Conservation (phyloP, 1,140 invertebrate species). For the Diploscapter pachys region DNA sequence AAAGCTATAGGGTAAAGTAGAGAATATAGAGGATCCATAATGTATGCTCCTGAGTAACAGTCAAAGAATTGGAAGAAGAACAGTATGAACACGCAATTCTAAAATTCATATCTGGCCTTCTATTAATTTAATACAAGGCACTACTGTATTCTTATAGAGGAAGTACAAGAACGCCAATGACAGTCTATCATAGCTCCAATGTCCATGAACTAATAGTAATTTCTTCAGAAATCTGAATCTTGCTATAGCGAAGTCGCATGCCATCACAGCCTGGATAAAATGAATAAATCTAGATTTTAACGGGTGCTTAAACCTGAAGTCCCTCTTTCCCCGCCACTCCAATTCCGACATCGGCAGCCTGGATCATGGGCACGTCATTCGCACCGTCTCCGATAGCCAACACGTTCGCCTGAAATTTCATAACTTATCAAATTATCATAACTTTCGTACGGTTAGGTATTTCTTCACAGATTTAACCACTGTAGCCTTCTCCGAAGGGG, state of each 20-base stretch:
- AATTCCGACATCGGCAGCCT: constrained; percentile 94
- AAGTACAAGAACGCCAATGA: constrained; percentile 94
- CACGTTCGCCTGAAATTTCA: constrained; percentile 77
- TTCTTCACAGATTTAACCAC: constrained; percentile 82
- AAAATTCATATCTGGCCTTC: constrained; percentile 9
- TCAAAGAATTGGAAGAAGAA: constrained; percentile 99
- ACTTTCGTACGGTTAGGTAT: too few relatives aligned
- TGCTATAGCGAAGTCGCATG: constrained; percentile 92
- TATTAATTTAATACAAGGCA: background rate
- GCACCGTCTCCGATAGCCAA: constrained; percentile 93
- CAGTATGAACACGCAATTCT: constrained; percentile 86
- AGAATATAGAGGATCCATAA: constrained; percentile 30
- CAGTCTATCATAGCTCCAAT: constrained; percentile 89
- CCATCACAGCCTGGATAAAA: constrained; percentile 73
- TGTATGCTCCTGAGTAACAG: constrained; percentile 84
- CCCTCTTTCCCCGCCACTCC: constrained; percentile 45
- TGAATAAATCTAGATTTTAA: too few relatives aligned
- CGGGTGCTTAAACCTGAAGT: background rate
- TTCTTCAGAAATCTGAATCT: constrained; percentile 92
- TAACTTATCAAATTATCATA: background rate
- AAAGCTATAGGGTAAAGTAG: constrained; percentile 37
- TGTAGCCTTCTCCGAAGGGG: constrained; percentile 90
- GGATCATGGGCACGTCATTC: constrained; percentile 99
- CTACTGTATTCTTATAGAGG: constrained; percentile 96
- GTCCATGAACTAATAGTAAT: constrained; percentile 87